Percentiles rank a stretch among this genome's conserved stretches.
phyloP scores from a whole-genome alignment of 2,113 vertebrate species.

The Oncorhynchus nerka region DNA sequence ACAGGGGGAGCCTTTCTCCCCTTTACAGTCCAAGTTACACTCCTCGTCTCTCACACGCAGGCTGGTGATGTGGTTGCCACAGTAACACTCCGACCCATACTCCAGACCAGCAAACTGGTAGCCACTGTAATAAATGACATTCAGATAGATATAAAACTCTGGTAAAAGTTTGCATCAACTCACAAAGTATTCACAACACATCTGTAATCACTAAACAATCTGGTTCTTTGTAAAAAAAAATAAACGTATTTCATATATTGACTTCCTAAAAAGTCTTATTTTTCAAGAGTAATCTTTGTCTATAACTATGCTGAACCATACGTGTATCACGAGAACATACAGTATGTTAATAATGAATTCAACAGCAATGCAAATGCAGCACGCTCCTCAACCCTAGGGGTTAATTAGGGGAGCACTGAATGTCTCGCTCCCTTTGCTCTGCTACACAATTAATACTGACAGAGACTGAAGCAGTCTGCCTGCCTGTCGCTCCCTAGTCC shows the following conservation, averaged over 20 bases:
- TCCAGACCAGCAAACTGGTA: conserved; percentile 81
- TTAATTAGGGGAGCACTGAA: conserved; percentile 34
- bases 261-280: no score
- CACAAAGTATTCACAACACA: no score
- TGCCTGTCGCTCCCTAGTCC: no score
- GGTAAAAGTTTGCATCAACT: no score
- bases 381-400: conserved; percentile 24
- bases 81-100: conserved; percentile 83
- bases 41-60: conserved; percentile 60
- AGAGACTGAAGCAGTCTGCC: neutral
- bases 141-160: no score
- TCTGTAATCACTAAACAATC: no score
- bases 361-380: conserved; percentile 2
- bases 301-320: no score
- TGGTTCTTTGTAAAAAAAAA: no score
- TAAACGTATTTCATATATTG: no score
- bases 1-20: conserved; percentile 76
- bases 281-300: no score
- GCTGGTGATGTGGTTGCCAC: conserved; percentile 76
- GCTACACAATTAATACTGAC: conserved; percentile 22
- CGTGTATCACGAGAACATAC: no score
- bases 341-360: no score
- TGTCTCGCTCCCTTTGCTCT: conserved; percentile 18
- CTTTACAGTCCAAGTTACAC: conserved; percentile 83
- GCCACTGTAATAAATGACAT: conserved; percentile 63